These are phyloP conservation scores for Reticulitermes lucifugus DNA, from an alignment of 2,888 invertebrate species.

Conservation along the genomic window DNA sequence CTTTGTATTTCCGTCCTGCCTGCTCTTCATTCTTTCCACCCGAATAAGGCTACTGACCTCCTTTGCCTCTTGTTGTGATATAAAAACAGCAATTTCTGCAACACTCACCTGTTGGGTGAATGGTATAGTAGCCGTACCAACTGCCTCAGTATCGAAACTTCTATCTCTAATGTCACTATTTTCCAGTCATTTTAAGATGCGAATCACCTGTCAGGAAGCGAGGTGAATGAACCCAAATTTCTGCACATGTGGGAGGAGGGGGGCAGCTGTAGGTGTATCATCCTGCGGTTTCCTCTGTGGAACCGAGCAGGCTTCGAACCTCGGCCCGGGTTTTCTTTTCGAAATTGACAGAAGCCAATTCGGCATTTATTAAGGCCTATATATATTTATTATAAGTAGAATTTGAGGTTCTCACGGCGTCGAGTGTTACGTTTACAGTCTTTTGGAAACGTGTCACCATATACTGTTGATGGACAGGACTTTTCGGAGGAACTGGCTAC, in stretches of 20 bases:
- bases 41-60: constrained; percentile 21
- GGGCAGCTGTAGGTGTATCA: too few relatives aligned
- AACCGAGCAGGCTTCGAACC: too few relatives aligned
- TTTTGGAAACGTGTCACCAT: too few relatives aligned
- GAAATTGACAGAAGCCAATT: too few relatives aligned
- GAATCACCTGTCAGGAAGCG: constrained; percentile 36
- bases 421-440: too few relatives aligned
- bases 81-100: constrained; percentile 31
- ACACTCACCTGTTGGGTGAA: not conserved
- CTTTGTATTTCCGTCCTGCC: not conserved
- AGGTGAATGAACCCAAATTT: constrained; percentile 32
- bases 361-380: too few relatives aligned
- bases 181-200: not conserved
- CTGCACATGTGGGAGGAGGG: not conserved
- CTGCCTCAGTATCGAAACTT: not conserved
- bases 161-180: not conserved
- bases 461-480: too few relatives aligned
- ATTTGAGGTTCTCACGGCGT: too few relatives aligned
- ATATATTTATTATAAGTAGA: too few relatives aligned
- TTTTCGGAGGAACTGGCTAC: too few relatives aligned
- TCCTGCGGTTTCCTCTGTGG: too few relatives aligned
- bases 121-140: not conserved
- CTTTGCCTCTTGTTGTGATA: not conserved
- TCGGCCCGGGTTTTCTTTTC: too few relatives aligned
- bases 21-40: not conserved